These are phyloP conservation scores for Sarcophaga peregrina DNA, from an alignment of 1,140 invertebrate genomes.

Conservation along the genomic window DNA sequence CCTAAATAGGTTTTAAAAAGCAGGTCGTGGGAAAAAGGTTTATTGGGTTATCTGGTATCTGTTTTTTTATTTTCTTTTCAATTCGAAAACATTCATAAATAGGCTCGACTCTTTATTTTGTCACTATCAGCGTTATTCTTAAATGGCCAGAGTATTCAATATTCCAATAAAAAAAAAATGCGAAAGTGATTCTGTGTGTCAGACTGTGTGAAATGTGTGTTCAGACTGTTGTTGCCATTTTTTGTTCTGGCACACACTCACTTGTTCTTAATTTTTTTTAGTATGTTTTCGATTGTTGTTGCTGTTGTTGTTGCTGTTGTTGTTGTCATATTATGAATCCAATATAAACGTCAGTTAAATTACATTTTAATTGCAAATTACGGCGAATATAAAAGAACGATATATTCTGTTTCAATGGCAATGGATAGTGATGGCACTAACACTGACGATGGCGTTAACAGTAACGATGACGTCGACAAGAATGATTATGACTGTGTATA, in stretches of 20 bases:
- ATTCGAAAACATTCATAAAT: constrained; percentile 9
- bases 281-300: not conserved
- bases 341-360: constrained; percentile 27
- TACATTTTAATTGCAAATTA: constrained; percentile 27
- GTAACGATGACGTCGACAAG: not conserved
- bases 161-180: constrained; percentile 11
- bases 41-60: not conserved
- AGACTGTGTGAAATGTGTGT: not conserved
- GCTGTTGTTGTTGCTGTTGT: not conserved
- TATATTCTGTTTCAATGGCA: not conserved
- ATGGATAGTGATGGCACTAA: not conserved
- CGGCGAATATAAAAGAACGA: constrained; percentile 2
- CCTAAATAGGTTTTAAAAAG: too few relatives aligned
- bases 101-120: constrained; percentile 3
- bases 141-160: not conserved
- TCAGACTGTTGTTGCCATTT: not conserved
- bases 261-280: not conserved
- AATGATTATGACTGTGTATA: not conserved
- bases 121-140: constrained; percentile 18
- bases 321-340: not conserved
- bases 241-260: too few relatives aligned
- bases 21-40: not conserved
- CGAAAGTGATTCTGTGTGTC: not conserved
- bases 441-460: not conserved
- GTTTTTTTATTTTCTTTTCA: not conserved